Conservation (phyloP, 2,113 vertebrate genomes). For the Ciconia maguari region DNA sequence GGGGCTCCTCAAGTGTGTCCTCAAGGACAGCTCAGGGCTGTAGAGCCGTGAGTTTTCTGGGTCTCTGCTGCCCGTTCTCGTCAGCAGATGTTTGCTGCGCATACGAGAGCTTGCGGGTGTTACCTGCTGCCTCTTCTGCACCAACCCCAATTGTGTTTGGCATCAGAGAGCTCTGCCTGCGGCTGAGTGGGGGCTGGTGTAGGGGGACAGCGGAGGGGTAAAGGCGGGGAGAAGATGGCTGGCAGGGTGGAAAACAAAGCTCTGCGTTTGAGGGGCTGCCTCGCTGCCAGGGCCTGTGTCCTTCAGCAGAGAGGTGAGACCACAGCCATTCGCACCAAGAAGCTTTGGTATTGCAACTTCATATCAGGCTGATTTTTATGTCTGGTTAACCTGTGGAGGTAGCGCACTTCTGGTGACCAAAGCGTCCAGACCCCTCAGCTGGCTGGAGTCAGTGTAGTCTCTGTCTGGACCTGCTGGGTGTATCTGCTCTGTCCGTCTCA, state of each 20-base stretch:
- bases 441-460: neutral
- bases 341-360: neutral
- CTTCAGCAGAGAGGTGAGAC: neutral
- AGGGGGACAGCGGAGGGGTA: neutral
- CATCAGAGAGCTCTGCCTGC: fast-evolving
- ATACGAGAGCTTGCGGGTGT: fast-evolving
- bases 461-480: neutral
- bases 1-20: neutral
- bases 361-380: fast-evolving
- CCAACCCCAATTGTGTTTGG: neutral
- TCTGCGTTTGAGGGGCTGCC: neutral
- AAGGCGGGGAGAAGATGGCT: fast-evolving
- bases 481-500: neutral
- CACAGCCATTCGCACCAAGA: fast-evolving
- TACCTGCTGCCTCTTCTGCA: neutral
- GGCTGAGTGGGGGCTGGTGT: neutral
- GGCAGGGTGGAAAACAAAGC: neutral
- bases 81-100: neutral
- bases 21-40: neutral
- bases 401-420: fast-evolving
- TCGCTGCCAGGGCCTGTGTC: fast-evolving
- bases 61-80: neutral
- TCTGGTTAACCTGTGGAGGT: neutral
- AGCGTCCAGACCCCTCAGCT: neutral
- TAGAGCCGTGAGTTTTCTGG: neutral